These are phyloP conservation scores for Copsychus sechellarum DNA, from an alignment of 2,113 vertebrate species.

Conservation along the genomic window DNA sequence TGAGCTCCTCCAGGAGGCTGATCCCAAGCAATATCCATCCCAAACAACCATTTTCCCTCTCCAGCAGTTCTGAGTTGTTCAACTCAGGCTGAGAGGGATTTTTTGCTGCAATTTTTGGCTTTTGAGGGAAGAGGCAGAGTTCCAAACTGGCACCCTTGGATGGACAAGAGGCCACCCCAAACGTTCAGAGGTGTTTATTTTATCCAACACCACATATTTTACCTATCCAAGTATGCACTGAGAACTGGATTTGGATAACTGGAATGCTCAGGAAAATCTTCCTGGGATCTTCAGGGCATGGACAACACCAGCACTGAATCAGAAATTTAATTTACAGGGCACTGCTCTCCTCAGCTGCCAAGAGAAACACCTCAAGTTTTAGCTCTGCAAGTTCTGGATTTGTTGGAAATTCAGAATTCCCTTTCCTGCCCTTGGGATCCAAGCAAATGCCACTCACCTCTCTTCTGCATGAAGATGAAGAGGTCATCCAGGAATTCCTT, in stretches of 20 bases:
- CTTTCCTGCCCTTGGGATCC: background rate
- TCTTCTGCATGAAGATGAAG: no score
- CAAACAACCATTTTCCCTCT: no score
- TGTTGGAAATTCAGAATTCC: background rate
- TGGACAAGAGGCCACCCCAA: background rate
- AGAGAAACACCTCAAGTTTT: background rate
- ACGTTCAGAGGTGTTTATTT: accelerated
- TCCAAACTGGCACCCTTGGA: background rate
- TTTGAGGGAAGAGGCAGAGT: no score
- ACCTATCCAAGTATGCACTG: no score
- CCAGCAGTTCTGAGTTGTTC: no score
- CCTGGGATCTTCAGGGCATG: background rate
- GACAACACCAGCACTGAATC: background rate
- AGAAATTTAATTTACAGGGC: background rate
- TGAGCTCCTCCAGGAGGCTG: background rate
- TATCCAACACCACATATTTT: background rate
- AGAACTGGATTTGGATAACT: background rate
- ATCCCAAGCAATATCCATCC: no score
- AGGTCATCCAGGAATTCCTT: no score
- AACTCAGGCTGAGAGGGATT: no score
- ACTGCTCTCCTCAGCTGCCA: background rate
- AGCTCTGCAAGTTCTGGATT: background rate
- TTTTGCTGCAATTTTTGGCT: no score
- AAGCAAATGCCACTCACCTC: background rate
- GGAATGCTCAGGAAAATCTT: background rate